Percentiles rank a stretch among this genome's conserved stretches.
These are phyloP conservation scores for Tinamus guttatus DNA, from an alignment of 2,113 vertebrate species.

Conservation along the genomic window DNA sequence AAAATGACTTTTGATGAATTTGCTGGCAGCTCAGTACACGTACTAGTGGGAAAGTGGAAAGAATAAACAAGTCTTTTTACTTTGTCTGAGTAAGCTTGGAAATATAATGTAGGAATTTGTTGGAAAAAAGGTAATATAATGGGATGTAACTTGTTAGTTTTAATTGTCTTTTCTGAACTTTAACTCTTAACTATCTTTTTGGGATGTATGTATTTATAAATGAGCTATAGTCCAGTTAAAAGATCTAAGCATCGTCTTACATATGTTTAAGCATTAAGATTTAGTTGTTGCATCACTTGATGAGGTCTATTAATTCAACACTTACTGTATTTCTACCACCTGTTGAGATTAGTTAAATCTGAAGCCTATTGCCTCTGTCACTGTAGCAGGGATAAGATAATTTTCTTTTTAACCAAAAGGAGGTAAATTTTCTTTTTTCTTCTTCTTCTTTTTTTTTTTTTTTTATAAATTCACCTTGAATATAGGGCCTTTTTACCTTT, in stretches of 20 bases:
- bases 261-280: background rate
- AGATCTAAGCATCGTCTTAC: background rate
- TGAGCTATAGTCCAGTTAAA: background rate
- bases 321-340: background rate
- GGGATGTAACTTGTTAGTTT: background rate
- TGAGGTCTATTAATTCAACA: background rate
- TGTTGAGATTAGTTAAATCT: background rate
- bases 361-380: background rate
- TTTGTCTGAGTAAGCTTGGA: background rate
- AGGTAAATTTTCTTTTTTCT: background rate
- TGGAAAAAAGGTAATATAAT: background rate
- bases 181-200: background rate
- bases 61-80: background rate
- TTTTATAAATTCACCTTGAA: constrained; percentile 16
- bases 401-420: background rate
- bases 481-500: background rate
- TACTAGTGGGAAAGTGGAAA: background rate
- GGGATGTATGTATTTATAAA: background rate
- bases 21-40: background rate
- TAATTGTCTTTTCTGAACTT: background rate
- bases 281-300: background rate
- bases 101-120: background rate
- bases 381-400: background rate
- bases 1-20: background rate
- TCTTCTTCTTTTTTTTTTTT: background rate